Percentiles rank a stretch among this genome's conserved stretches.
These are phyloP conservation scores for Balanococcus diminutus DNA, from an alignment of 2,888 invertebrate species.

Conservation along the genomic window DNA sequence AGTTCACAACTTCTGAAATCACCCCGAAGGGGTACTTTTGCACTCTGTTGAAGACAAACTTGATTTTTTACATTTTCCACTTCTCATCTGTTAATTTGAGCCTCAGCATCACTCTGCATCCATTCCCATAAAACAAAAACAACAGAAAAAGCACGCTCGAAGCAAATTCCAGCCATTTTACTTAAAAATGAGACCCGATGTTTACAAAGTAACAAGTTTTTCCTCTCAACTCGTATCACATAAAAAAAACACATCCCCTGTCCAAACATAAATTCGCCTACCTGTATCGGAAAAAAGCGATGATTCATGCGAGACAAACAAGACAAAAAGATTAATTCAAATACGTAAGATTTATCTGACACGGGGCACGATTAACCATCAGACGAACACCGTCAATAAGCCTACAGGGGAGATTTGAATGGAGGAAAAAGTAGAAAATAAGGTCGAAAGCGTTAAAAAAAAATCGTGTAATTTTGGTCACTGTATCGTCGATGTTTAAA, in stretches of 20 bases:
- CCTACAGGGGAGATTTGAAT: neutral
- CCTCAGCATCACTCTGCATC: too few relatives aligned
- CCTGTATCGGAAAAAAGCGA: neutral
- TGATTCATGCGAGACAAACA: conserved; percentile 1
- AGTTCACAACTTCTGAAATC: too few relatives aligned
- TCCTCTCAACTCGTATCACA: too few relatives aligned
- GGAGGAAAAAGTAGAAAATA: too few relatives aligned
- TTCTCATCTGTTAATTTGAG: too few relatives aligned
- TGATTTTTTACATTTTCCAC: too few relatives aligned
- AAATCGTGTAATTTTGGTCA: conserved; percentile 13
- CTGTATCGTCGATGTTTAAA: conserved; percentile 9
- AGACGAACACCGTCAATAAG: neutral
- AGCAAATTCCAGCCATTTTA: neutral
- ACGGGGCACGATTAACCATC: neutral
- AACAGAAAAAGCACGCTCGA: neutral
- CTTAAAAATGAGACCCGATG: too few relatives aligned
- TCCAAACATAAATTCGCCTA: neutral
- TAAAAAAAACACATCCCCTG: neutral
- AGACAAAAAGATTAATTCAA: conserved; percentile 18
- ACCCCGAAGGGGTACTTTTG: too few relatives aligned
- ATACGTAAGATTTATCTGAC: conserved; percentile 17
- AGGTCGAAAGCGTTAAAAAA: neutral
- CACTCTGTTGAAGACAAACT: too few relatives aligned
- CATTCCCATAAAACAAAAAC: too few relatives aligned
- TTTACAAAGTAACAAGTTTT: neutral